Evolutionary conservation across 2,113 vertebrate species (phyloP).

Genomic region (Buteo buteo): DNA sequence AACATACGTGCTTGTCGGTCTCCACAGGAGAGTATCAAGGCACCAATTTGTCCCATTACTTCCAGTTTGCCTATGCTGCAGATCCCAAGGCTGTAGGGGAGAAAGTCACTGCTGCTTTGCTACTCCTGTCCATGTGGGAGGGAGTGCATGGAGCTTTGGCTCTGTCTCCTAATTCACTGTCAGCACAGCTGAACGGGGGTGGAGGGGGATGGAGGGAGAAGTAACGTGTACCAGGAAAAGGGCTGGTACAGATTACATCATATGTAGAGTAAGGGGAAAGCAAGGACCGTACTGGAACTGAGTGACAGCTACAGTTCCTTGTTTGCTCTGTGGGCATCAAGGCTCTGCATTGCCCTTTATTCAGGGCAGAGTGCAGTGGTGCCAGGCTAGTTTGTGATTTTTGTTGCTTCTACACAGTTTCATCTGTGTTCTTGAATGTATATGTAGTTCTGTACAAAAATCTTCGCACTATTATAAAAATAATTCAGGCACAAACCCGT

Average conservation of each 20-base stretch:
- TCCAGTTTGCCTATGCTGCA: background rate
- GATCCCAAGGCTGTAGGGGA: background rate
- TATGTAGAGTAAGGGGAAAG: background rate
- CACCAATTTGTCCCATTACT: background rate
- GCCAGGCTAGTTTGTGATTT: background rate
- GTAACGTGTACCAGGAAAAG: background rate
- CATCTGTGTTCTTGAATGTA: background rate
- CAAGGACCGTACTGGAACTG: background rate
- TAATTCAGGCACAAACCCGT: background rate
- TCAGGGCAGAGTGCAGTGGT: background rate
- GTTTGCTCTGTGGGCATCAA: background rate
- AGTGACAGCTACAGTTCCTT: background rate
- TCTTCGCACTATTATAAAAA: background rate
- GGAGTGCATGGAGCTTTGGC: background rate
- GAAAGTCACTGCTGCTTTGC: background rate
- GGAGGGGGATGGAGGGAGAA: background rate
- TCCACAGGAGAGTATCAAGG: background rate
- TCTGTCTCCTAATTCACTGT: background rate
- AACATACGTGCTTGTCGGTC: background rate
- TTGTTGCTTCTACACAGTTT: background rate
- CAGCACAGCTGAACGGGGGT: background rate
- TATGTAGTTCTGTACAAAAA: background rate
- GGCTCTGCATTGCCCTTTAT: background rate
- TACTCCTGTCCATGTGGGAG: background rate
- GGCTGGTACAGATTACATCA: constrained; percentile 34